Evolutionary conservation across 2,888 invertebrate genomes (phyloP).

Genomic region (Leucozona laternaria): DNA sequence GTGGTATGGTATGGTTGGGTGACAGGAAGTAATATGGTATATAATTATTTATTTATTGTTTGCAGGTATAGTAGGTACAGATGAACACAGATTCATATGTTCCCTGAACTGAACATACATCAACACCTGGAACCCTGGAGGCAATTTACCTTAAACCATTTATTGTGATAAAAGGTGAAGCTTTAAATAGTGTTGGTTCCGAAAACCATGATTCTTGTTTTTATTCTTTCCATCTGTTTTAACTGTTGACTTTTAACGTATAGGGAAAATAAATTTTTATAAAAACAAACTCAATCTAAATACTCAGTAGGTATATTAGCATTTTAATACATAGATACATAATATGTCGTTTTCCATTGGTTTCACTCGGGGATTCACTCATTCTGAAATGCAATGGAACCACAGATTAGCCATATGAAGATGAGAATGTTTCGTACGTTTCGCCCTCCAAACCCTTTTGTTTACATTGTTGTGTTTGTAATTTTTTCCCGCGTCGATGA

Average conservation of each 20-base stretch:
- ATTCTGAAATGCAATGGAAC: too few relatives aligned
- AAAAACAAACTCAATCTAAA: too few relatives aligned
- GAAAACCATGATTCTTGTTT: neutral
- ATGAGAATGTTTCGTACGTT: too few relatives aligned
- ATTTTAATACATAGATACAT: too few relatives aligned
- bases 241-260: neutral
- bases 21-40: constrained; percentile 38
- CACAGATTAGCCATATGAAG: too few relatives aligned
- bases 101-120: constrained; percentile 16
- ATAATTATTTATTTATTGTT: constrained; percentile 63
- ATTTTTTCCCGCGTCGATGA: too few relatives aligned
- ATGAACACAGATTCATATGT: constrained; percentile 13
- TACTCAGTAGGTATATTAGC: too few relatives aligned
- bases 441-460: too few relatives aligned
- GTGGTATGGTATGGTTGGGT: neutral
- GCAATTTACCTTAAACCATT: neutral
- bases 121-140: constrained; percentile 17
- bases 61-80: neutral
- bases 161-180: neutral
- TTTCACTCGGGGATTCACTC: too few relatives aligned
- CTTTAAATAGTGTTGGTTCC: neutral
- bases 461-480: too few relatives aligned
- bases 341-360: too few relatives aligned
- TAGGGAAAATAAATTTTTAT: too few relatives aligned
- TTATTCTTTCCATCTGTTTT: neutral